Evolutionary conservation across 37 sponge, comb jelly and placozoan genomes (phyloP).

Genomic region (Ephydatia muelleri): DNA sequence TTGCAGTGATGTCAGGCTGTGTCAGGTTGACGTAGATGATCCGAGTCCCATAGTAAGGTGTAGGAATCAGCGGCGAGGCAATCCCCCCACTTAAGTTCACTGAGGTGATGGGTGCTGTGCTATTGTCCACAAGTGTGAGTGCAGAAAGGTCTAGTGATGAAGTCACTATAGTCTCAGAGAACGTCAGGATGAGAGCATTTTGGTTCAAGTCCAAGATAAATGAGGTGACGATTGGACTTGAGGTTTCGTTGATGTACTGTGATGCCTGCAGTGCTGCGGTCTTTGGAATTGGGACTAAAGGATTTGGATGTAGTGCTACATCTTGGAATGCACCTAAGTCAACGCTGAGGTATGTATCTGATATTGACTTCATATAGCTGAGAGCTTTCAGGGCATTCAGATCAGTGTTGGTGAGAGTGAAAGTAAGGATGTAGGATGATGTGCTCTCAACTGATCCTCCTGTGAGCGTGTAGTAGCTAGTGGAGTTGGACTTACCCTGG

Average conservation of each 20-base stretch:
- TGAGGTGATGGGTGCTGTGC: slow-evolving; percentile 17
- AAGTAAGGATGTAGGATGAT: slow-evolving; percentile 45
- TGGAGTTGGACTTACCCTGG: slow-evolving; percentile 44
- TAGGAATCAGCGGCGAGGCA: slow-evolving; percentile 36
- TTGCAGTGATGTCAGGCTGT: slow-evolving; percentile 63
- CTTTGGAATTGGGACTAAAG: slow-evolving; percentile 36
- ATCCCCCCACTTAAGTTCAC: slow-evolving; percentile 79
- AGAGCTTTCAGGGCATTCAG: slow-evolving; percentile 53
- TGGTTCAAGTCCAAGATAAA: slow-evolving; percentile 63
- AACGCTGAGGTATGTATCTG: slow-evolving; percentile 76
- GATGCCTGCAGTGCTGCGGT: slow-evolving; percentile 41
- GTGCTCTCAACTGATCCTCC: slow-evolving; percentile 45
- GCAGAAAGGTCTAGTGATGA: slow-evolving; percentile 34
- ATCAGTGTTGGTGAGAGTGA: slow-evolving; percentile 57
- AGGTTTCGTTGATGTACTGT: slow-evolving; percentile 39
- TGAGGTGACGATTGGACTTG: slow-evolving; percentile 49
- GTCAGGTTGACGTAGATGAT: slow-evolving; percentile 56
- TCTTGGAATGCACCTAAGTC: slow-evolving; percentile 61
- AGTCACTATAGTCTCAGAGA: slow-evolving; percentile 66
- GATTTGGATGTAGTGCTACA: slow-evolving; percentile 61
- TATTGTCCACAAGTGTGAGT: slow-evolving; percentile 44
- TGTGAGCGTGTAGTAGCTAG: slow-evolving; percentile 67
- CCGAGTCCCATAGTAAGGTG: slow-evolving; percentile 42
- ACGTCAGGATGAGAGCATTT: slow-evolving; percentile 66
- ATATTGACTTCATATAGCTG: slow-evolving; percentile 45